A percentile compares a stretch with the other conserved stretches of the same genome.
These are phyloP conservation scores for Sylvicola fuscatus DNA, from an alignment of 2,888 invertebrate genomes.

Conservation along the genomic window DNA sequence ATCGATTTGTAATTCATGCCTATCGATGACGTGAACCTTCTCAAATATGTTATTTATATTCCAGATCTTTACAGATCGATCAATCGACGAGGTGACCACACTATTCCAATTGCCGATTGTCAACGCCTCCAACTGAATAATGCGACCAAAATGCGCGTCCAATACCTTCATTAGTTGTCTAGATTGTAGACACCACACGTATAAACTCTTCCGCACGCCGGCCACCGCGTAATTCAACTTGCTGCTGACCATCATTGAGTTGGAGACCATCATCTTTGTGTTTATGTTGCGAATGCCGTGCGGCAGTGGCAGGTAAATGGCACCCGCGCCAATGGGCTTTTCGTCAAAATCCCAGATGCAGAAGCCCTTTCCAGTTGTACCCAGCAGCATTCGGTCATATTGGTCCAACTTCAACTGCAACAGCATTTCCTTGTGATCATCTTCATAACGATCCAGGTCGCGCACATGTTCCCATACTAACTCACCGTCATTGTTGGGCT, in stretches of 20 bases:
- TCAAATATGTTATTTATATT: slow-evolving; percentile 98
- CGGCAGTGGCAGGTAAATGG: slow-evolving; percentile 49
- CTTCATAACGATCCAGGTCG: slow-evolving; percentile 41
- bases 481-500: slow-evolving; percentile 9
- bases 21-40: slow-evolving; percentile 86
- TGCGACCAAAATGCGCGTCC: slow-evolving; percentile 93
- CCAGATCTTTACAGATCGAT: slow-evolving; percentile 96
- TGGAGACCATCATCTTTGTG: slow-evolving; percentile 74
- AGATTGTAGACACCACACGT: slow-evolving; percentile 77
- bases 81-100: slow-evolving; percentile 91
- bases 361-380: slow-evolving; percentile 68
- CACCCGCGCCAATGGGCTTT: slow-evolving; percentile 25
- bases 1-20: slow-evolving; percentile 90
- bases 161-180: slow-evolving; percentile 71
- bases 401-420: slow-evolving; percentile 67
- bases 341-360: slow-evolving; percentile 58
- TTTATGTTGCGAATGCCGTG: slow-evolving; percentile 87
- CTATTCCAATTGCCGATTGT: slow-evolving; percentile 82
- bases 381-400: slow-evolving; percentile 60
- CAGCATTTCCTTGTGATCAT: slow-evolving; percentile 53
- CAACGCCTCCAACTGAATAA: slow-evolving; percentile 75
- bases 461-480: slow-evolving; percentile 36
- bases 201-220: slow-evolving; percentile 76
- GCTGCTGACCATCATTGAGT: slow-evolving; percentile 81
- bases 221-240: slow-evolving; percentile 84